phyloP scores from a whole-genome alignment of 2,888 invertebrate species.

The Phyto melanocephala region DNA sequence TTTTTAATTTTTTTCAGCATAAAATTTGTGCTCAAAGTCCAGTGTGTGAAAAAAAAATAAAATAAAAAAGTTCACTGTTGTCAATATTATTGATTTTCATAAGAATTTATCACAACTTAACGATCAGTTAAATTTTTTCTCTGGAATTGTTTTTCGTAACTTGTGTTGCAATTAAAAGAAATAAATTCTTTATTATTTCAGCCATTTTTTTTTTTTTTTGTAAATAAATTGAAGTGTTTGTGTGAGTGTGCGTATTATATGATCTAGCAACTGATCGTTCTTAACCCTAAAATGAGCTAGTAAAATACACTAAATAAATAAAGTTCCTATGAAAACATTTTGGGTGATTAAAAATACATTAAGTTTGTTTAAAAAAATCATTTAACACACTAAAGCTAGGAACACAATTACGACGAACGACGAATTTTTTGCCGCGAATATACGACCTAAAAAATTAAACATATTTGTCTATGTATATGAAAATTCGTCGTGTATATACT shows the following conservation, averaged over 20 bases:
- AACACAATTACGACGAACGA: too few species aligned
- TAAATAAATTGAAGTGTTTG: constrained; percentile 1
- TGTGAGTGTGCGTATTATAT: neutral
- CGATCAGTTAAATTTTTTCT: constrained; percentile 47
- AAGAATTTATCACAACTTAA: constrained; percentile 47
- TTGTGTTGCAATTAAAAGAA: constrained; percentile 36
- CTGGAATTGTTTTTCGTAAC: neutral
- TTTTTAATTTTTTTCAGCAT: constrained; percentile 25
- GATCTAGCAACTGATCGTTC: constrained; percentile 28
- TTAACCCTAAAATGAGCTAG: constrained; percentile 30
- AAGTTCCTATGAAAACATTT: neutral
- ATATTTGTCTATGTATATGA: too few species aligned
- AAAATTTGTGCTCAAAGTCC: constrained; percentile 1
- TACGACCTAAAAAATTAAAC: too few species aligned
- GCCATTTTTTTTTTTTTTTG: neutral
- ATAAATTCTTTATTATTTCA: constrained; percentile 29
- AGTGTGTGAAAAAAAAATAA: neutral
- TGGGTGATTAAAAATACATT: too few species aligned
- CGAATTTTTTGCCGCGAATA: too few species aligned
- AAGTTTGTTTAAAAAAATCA: too few species aligned
- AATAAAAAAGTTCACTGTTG: neutral
- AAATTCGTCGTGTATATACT: too few species aligned
- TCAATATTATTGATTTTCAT: constrained; percentile 27
- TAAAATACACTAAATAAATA: neutral
- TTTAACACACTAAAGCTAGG: too few species aligned